Evolutionary conservation across 2,888 invertebrate species (phyloP).

Genomic region (Leptinotarsa tumamoca): DNA sequence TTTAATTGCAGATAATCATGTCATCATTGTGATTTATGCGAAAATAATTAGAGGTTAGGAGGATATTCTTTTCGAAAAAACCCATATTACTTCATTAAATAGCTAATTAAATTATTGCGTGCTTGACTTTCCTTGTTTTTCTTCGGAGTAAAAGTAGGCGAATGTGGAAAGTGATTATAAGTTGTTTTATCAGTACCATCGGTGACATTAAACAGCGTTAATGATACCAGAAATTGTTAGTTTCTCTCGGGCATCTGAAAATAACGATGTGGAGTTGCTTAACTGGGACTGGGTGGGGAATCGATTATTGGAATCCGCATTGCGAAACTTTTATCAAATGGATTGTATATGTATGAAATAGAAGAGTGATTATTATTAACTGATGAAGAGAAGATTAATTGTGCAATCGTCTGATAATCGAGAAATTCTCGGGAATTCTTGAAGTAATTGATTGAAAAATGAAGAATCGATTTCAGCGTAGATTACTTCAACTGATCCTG

Average conservation of each 20-base stretch:
- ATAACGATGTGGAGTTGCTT: constrained; percentile 11
- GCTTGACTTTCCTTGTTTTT: constrained; percentile 25
- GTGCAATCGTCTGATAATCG: no score
- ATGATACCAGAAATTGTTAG: constrained; percentile 5
- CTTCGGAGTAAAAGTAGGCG: constrained; percentile 19
- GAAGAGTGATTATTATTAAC: neutral
- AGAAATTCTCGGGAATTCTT: no score
- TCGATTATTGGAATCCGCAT: constrained; percentile 15
- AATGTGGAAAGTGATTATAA: constrained; percentile 23
- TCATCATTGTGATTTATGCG: constrained; percentile 44
- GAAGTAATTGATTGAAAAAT: no score
- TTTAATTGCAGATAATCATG: constrained; percentile 38
- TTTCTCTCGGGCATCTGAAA: constrained; percentile 1
- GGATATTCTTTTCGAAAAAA: constrained; percentile 37
- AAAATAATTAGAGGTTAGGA: constrained; percentile 39
- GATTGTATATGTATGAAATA: neutral
- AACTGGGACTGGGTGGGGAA: constrained; percentile 1
- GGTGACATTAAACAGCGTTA: constrained; percentile 18
- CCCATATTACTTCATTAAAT: constrained; percentile 40
- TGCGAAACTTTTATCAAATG: constrained; percentile 2
- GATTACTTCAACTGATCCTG: no score
- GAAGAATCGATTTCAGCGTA: no score
- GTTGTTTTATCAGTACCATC: constrained; percentile 18
- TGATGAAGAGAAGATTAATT: no score
- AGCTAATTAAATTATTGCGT: constrained; percentile 44